Evolutionary conservation across 2,113 vertebrate species (phyloP), one percentile per base, ranked within the genome.

Genomic region (Pomatorhinus ruficollis): DNA sequence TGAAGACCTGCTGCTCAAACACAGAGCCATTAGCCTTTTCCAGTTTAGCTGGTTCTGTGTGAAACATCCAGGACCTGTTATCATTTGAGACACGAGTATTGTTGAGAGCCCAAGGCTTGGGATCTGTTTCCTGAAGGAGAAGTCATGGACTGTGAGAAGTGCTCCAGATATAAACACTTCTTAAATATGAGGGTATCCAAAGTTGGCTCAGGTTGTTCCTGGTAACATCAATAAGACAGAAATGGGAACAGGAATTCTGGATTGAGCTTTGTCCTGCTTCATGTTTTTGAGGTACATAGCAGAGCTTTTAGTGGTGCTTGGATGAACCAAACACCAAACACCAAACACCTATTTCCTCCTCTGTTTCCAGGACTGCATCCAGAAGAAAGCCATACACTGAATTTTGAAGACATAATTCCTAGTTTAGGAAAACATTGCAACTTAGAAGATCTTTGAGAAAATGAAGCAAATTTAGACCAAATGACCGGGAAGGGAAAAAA

Each of bases 1-100:
- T 35, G 93, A 88, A 80, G 89, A 87, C 81, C 88, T 93, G 95
- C 66, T 96, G 92, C 88, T 92, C 77, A 89, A 92, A 87, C 69
- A 44, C 0, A 2, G 56, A 78, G 44, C 64, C 75, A 53, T 96
- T 92, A 93, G 93, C 30, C 95, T 96, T 96, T 96, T 96, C 64
- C 95, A 96, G 95, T 88, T 94, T 44, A 37, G 28, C 54, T 77
- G 63, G 30, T 71, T 96, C 70, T 68, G 49, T 70, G 44, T 37
- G 83, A 82, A 53, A 27, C 57, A 74, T 28, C 39, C 42, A 57
- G 68, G 25, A 77, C 56, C 22, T 54, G 21, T 9, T 56, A 56
- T 17, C 13, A 5, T 69, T 56, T 66, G 35, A 88, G 60, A 88
- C 74, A 59, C 10, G 8, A 39, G 9, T 20, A 28, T 16, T 82